These are phyloP conservation scores for Acrobasis consociella DNA, from an alignment of 2,888 invertebrate species.

Conservation along the genomic window DNA sequence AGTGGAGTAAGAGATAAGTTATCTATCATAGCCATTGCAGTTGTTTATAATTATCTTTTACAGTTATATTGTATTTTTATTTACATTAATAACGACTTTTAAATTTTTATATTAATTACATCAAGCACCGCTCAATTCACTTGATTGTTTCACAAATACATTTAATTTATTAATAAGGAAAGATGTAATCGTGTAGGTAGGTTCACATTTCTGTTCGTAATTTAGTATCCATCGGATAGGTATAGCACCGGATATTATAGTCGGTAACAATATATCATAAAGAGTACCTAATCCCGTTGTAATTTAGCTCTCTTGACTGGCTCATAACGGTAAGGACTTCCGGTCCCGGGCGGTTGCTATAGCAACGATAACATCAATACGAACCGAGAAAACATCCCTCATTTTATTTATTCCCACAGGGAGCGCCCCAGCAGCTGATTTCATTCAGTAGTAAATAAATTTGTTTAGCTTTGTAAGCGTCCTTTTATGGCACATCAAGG, in stretches of 20 bases:
- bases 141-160: too few species aligned
- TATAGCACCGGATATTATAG: conserved; percentile 3
- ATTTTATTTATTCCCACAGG: conserved; percentile 52
- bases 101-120: too few species aligned
- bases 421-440: conserved; percentile 67
- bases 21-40: conserved; percentile 22
- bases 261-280: conserved; percentile 1
- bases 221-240: not conserved
- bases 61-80: not conserved
- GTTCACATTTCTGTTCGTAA: too few species aligned
- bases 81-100: not conserved
- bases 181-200: too few species aligned
- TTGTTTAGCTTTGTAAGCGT: conserved; percentile 31
- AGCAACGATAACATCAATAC: conserved; percentile 48
- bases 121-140: too few species aligned
- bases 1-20: conserved; percentile 24
- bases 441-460: conserved; percentile 47
- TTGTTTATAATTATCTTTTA: not conserved
- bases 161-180: too few species aligned
- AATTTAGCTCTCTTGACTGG: conserved; percentile 17
- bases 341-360: conserved; percentile 57
- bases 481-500: conserved; percentile 22
- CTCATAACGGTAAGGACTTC: conserved; percentile 41
- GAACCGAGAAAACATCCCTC: conserved; percentile 53
- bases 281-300: conserved; percentile 12